Evolutionary conservation across 2,888 invertebrate genomes (phyloP).

Genomic region (Axea sp.): DNA sequence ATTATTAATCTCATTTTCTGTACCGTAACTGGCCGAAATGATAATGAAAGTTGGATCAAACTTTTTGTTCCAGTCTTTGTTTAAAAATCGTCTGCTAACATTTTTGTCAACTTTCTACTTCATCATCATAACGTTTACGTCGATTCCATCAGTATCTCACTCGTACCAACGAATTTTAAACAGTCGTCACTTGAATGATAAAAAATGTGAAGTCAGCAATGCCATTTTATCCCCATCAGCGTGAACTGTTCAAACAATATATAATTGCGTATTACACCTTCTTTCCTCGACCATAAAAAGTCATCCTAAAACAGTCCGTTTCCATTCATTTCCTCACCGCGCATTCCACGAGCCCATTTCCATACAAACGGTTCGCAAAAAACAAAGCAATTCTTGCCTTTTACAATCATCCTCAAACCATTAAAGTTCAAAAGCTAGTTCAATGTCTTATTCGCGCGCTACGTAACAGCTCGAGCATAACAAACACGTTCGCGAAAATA

Average conservation of each 20-base stretch:
- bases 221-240: too few relatives aligned
- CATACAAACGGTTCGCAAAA: slow-evolving; percentile 34
- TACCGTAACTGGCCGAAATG: too few relatives aligned
- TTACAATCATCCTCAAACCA: slow-evolving; percentile 29
- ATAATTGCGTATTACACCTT: slow-evolving; percentile 12
- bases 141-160: too few relatives aligned
- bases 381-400: slow-evolving; percentile 25
- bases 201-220: too few relatives aligned
- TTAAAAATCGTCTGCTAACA: too few relatives aligned
- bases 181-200: too few relatives aligned
- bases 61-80: too few relatives aligned
- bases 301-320: slow-evolving; percentile 8
- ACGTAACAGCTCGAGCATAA: slow-evolving; percentile 18
- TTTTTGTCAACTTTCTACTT: neutral
- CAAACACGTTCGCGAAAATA: slow-evolving; percentile 37
- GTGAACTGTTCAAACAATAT: slow-evolving; percentile 9
- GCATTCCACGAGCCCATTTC: slow-evolving; percentile 22
- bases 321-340: slow-evolving; percentile 2
- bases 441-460: slow-evolving; percentile 42
- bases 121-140: neutral
- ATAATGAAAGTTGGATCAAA: too few relatives aligned
- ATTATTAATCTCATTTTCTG: too few relatives aligned
- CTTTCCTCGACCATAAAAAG: slow-evolving; percentile 11
- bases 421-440: slow-evolving; percentile 46
- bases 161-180: too few relatives aligned